A percentile compares a stretch with the other conserved stretches of the same genome.
phyloP scores from a whole-genome alignment of 2,888 invertebrate genomes.

The Suillia variegata region DNA sequence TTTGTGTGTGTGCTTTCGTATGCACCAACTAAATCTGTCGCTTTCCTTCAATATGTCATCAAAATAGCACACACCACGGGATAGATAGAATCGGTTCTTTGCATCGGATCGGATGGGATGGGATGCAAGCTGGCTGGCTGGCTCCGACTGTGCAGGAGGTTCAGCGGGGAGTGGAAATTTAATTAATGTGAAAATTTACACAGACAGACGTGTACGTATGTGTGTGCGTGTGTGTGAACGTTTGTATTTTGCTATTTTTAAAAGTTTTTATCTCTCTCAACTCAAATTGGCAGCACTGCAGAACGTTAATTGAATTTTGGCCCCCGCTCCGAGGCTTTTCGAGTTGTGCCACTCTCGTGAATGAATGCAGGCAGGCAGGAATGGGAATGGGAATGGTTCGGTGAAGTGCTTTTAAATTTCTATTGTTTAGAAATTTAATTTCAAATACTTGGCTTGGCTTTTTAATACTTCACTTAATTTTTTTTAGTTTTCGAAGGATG shows the following conservation, averaged over 20 bases:
- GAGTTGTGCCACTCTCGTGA: too few species aligned
- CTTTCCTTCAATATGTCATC: constrained; percentile 54
- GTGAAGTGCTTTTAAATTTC: too few species aligned
- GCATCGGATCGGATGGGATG: too few species aligned
- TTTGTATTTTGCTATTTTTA: constrained; percentile 55
- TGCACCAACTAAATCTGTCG: constrained; percentile 48
- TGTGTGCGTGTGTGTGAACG: too few species aligned
- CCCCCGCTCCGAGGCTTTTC: not conserved
- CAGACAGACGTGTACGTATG: too few species aligned
- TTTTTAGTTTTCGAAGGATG: too few species aligned
- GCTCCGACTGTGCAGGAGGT: not conserved
- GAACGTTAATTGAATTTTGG: constrained; percentile 11
- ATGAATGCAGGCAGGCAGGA: too few species aligned
- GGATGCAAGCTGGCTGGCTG: not conserved
- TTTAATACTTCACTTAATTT: too few species aligned
- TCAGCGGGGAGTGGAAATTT: constrained; percentile 36
- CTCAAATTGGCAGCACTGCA: not conserved
- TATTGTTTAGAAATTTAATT: too few species aligned
- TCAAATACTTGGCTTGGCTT: too few species aligned
- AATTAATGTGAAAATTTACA: constrained; percentile 56
- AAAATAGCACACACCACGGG: constrained; percentile 39
- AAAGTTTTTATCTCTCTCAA: constrained; percentile 42
- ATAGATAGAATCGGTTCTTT: constrained; percentile 26
- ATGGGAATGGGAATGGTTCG: too few species aligned
- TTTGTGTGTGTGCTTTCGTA: not conserved